Evolutionary conservation across 2,797 vertebrate species (phyloP), one percentile per base, ranked within the genome.

Genomic region (Balearica regulorum): DNA sequence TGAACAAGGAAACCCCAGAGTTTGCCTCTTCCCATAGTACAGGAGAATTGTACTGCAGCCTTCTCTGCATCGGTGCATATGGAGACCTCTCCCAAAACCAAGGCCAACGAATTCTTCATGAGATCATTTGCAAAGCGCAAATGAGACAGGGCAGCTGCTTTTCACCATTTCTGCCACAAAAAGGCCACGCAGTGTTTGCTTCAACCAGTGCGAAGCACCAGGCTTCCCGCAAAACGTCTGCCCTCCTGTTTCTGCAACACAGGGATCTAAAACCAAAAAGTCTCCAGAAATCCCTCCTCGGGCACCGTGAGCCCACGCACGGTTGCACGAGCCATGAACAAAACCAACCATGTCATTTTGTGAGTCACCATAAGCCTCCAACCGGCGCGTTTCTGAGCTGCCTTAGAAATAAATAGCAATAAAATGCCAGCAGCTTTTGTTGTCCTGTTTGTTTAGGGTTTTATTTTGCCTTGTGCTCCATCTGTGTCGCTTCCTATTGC

Each of bases 1-100:
- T 6, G 88, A 83, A 55, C 20, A 19, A 71, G 9, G 31, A 51
- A 65, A 58, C 1, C 24, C 24, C 41, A 37, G 7, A 48, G 13
- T 68, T 16, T 66, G 6, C 13, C 8, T 33, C 26, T 48, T 82
- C 31, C 66, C 11, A 2, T 5, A 13, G 9, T 1, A 2, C 21
- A 43, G 53, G 57, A 17, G 10, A 61, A 24, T 33, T 12, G 1
- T 0, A 9, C 29, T 1, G 0, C n/a, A 53, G 29, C 48, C 33
- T 39, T 28, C 44, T 49, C 41, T 26, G 6, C 14, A 1, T 2
- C 1, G 0, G 33, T 9, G 16, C 12, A 0, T 3, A 1, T 3
- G 15, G 10, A 76, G 18, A 48, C 20, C 28, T 55, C 41, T 54
- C 66, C 75, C 43, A 37, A 71, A 73, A 69, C 6, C 19, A 39